These are phyloP conservation scores for Cataglyphis hispanica DNA, from an alignment of 1,140 invertebrate species.

Conservation along the genomic window DNA sequence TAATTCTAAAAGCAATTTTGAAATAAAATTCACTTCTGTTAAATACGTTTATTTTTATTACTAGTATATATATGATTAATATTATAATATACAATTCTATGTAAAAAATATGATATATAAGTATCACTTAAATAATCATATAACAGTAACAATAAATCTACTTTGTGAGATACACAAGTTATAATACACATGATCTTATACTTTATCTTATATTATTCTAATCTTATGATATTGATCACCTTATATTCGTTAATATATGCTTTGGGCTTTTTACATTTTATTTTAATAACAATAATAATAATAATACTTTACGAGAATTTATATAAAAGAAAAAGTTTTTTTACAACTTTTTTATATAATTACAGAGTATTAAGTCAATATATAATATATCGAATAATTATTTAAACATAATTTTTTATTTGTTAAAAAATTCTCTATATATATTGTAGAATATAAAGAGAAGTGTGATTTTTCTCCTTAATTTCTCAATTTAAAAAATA, in stretches of 20 bases:
- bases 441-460: neutral
- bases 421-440: conserved; percentile 11
- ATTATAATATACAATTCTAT: conserved; percentile 45
- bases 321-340: neutral
- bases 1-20: neutral
- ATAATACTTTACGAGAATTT: conserved; percentile 32
- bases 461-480: neutral
- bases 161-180: conserved; percentile 43
- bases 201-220: no score
- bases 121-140: conserved; percentile 41
- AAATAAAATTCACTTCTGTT: conserved; percentile 22
- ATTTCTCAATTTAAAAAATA: neutral
- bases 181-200: neutral
- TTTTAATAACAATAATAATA: conserved; percentile 6
- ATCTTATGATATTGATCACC: neutral
- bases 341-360: neutral
- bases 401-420: conserved; percentile 24
- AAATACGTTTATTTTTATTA: conserved; percentile 31
- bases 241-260: neutral
- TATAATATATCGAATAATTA: conserved; percentile 6
- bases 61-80: conserved; percentile 22
- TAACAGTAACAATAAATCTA: conserved; percentile 58
- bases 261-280: conserved; percentile 6
- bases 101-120: conserved; percentile 59
- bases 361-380: conserved; percentile 29